Conservation (phyloP, 53 echinoderm and acorn worm genomes). For the Henricia sp. region DNA sequence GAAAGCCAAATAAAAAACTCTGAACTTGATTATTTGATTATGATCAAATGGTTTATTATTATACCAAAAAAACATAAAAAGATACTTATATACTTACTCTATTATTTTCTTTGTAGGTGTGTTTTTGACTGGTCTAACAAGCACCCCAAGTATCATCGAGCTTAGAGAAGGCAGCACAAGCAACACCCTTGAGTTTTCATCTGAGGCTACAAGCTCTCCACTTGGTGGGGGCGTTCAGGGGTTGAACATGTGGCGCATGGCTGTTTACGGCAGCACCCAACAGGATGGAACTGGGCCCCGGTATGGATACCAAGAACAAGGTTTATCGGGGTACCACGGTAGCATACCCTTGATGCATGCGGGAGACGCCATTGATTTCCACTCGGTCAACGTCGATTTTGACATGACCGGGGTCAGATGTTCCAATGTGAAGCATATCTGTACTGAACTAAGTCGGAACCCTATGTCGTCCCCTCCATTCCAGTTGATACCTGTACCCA, state of each 20-base stretch:
- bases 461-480: constrained; percentile 70
- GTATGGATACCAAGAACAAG: constrained; percentile 67
- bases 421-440: constrained; percentile 68
- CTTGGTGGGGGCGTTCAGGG: constrained; percentile 62
- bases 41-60: no score
- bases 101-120: constrained; percentile 16
- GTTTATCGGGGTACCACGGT: constrained; percentile 72
- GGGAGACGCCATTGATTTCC: constrained; percentile 70
- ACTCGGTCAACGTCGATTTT: constrained; percentile 64
- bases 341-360: constrained; percentile 70
- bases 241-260: constrained; percentile 74
- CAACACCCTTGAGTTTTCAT: constrained; percentile 51
- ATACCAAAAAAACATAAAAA: neutral
- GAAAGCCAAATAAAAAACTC: no score
- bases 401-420: constrained; percentile 87
- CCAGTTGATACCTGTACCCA: constrained; percentile 70
- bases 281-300: constrained; percentile 81
- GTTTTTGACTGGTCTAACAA: constrained; percentile 45
- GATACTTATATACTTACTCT: neutral
- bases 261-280: constrained; percentile 71
- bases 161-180: constrained; percentile 50
- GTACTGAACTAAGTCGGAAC: constrained; percentile 85
- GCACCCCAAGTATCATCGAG: constrained; percentile 38
- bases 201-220: constrained; percentile 34
- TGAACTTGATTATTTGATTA: no score